phyloP scores from a whole-genome alignment of 2,888 invertebrate genomes.

The Chloroclysta siterata region DNA sequence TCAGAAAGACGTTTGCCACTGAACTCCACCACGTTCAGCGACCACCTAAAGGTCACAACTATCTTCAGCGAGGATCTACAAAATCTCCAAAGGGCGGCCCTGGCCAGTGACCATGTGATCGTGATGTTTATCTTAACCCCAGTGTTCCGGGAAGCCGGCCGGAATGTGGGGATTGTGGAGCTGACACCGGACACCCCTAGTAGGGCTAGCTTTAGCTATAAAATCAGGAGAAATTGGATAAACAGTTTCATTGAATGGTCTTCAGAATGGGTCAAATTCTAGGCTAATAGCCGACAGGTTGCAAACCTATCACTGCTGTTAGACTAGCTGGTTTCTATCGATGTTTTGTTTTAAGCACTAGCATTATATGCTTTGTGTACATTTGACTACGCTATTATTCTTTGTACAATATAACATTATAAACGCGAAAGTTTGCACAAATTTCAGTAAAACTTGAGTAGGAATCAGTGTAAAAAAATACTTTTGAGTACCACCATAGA shows the following conservation, averaged over 20 bases:
- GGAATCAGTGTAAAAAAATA: too few species aligned
- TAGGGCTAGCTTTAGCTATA: slow-evolving; percentile 2
- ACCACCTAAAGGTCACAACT: slow-evolving; percentile 21
- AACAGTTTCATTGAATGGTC: not conserved
- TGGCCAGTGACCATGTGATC: slow-evolving; percentile 30
- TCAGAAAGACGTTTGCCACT: not conserved
- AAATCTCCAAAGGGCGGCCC: slow-evolving; percentile 25
- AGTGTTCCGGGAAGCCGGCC: slow-evolving; percentile 28
- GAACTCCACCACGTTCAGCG: not conserved
- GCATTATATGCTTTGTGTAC: too few species aligned
- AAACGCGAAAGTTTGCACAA: too few species aligned
- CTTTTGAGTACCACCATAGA: too few species aligned
- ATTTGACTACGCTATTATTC: too few species aligned
- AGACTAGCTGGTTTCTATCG: too few species aligned
- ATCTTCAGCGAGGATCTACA: slow-evolving; percentile 17
- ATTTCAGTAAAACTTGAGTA: too few species aligned
- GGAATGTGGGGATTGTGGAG: slow-evolving; percentile 46
- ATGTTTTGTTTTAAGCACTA: too few species aligned
- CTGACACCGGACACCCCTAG: slow-evolving; percentile 44
- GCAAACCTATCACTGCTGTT: too few species aligned
- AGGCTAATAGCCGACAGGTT: too few species aligned
- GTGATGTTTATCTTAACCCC: slow-evolving; percentile 34
- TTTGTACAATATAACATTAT: too few species aligned
- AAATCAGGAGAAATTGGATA: not conserved
- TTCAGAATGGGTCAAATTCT: not conserved